Base-by-base conservation (phyloP, 2,113 vertebrate genomes). In the Eretmodus cyanostictus region DNA sequence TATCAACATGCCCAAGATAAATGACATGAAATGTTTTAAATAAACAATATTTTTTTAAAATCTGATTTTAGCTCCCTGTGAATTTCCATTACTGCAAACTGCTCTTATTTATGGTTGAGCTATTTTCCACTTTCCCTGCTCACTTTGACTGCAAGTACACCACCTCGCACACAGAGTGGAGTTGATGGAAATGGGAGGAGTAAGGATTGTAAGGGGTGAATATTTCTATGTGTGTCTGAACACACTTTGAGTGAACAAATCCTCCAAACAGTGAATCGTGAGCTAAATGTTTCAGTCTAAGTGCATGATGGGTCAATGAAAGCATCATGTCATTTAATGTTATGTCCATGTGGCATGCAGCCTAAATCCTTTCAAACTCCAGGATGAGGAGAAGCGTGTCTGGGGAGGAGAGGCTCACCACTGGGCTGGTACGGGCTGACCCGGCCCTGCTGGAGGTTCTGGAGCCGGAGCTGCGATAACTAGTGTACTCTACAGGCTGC, bases 401-500 rank as follows among this genome's bases (percentile, higher is more conserved):
- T 55, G 79, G 61, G 10, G 42, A 86, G 19, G 27, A 68, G 16
- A 45, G 87, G 96, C 98, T 99, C 97, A 99, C 98, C 98, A 98
- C 98, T 19, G 98, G 98, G 93, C 98, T 99, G 96, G 97, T 95
- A 14, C 97, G 97, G 66, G 97, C 97, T 47, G 98, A 99, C 92
- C 97, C 97, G 92, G 98, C 97, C 95, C 98, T 97, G 93, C 98
- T 99, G 47, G 98, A 99, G 9, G 96, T 94, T 45, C 98, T 97
- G 91, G 98, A 99, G 95, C 97, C 92, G 16, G 97, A 97, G 40
- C 96, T 96, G 86, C 97, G 96, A 94, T 97, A 97, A 90, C 97
- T 95, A 94, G 96, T 96, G 96, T 96, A 97, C 47, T 98, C 98
- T 0, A 98, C 97, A 17, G 98, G 97, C 98, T 99, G 96, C 17